Evolutionary conservation across 2,797 vertebrate species (phyloP).

Genomic region (Bovichtus diacanthus): DNA sequence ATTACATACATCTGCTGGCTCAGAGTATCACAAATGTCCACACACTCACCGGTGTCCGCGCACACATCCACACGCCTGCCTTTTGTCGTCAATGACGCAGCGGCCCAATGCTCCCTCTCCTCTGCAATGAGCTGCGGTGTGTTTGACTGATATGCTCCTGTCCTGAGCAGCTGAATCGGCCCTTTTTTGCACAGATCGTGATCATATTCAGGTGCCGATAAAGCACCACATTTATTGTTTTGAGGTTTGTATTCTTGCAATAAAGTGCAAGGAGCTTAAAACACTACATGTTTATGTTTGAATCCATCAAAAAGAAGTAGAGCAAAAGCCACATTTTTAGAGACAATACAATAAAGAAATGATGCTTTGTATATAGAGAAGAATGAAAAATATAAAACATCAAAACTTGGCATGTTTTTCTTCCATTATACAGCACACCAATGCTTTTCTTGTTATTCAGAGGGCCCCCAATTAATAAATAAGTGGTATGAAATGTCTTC

Average conservation of each 20-base stretch:
- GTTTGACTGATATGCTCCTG: constrained; percentile 4
- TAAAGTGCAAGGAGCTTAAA: neutral
- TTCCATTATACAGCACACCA: neutral
- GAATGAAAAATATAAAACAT: neutral
- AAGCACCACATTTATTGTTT: neutral
- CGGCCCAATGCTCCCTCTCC: constrained; percentile 62
- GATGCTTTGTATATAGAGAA: neutral
- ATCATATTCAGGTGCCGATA: neutral
- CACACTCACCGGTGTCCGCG: constrained; percentile 64
- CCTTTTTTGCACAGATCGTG: constrained; percentile 14
- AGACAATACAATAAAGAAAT: neutral
- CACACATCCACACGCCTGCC: constrained; percentile 63
- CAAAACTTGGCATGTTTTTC: neutral
- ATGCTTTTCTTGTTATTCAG: constrained; percentile 20
- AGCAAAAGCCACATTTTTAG: neutral
- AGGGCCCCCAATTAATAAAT: constrained; percentile 45
- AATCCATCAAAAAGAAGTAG: neutral
- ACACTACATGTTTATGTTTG: neutral
- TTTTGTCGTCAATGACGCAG: constrained; percentile 76
- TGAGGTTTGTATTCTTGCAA: neutral
- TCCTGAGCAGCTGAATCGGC: neutral
- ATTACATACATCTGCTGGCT: constrained; percentile 92
- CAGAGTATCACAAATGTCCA: constrained; percentile 84
- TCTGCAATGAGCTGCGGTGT: constrained; percentile 68
- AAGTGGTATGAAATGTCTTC: constrained; percentile 45